A percentile compares a stretch with the other conserved stretches of the same genome.
These are phyloP conservation scores for Psettodes erumei DNA, from an alignment of 2,113 vertebrate species.

Conservation along the genomic window DNA sequence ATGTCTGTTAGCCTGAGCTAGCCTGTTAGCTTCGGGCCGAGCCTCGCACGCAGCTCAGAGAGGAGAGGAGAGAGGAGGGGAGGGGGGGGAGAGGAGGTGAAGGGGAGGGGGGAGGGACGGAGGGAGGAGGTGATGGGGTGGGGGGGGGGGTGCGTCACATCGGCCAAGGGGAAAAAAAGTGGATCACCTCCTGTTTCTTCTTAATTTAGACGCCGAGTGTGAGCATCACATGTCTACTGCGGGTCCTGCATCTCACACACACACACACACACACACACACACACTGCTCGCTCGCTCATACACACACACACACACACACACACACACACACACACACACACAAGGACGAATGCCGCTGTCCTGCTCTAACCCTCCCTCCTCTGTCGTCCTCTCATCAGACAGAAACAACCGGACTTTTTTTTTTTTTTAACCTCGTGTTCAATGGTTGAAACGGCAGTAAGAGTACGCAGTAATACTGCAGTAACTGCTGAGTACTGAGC, in stretches of 20 bases:
- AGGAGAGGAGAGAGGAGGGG: not conserved
- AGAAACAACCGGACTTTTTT: too few relatives aligned
- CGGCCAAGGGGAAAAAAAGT: slow-evolving; percentile 50
- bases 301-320: slow-evolving; percentile 45
- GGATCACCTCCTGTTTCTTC: slow-evolving; percentile 54
- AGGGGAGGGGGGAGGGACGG: slow-evolving; percentile 29
- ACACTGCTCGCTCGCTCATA: too few relatives aligned
- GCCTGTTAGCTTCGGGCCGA: slow-evolving; percentile 51
- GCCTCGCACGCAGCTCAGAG: slow-evolving; percentile 51
- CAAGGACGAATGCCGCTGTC: slow-evolving; percentile 72
- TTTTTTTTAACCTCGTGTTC: too few relatives aligned
- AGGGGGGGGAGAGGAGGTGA: not conserved
- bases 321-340: slow-evolving; percentile 29
- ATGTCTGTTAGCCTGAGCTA: slow-evolving; percentile 26
- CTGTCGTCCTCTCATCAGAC: too few relatives aligned
- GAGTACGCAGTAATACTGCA: too few relatives aligned
- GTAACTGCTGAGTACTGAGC: too few relatives aligned
- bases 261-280: slow-evolving; percentile 24
- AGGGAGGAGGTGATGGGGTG: not conserved
- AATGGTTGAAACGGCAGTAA: too few relatives aligned
- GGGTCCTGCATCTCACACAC: slow-evolving; percentile 36
- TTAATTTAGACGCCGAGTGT: slow-evolving; percentile 60
- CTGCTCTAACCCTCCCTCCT: slow-evolving; percentile 61
- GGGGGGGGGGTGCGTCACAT: slow-evolving; percentile 43
- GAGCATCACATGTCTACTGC: slow-evolving; percentile 67